A percentile compares a stretch with the other conserved stretches of the same genome.
Conservation (phyloP, 2,797 vertebrate species). For the Pangasius krempfi region DNA sequence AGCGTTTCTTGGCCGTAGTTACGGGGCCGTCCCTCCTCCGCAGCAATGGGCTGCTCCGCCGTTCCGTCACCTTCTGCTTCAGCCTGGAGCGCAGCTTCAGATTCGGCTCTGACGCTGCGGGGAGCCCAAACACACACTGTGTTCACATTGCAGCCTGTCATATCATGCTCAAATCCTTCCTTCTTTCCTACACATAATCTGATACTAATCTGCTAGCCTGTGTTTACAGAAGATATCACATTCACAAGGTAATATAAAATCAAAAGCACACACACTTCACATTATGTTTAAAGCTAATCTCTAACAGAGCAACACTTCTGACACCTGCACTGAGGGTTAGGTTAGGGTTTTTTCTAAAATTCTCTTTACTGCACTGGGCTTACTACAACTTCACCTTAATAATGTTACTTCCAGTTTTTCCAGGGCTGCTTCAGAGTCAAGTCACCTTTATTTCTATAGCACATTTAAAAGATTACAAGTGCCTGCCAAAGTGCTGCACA, state of each 20-base stretch:
- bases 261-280: background rate
- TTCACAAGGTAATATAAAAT: background rate
- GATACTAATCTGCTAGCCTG: background rate
- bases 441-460: background rate
- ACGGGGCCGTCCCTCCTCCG: conserved; percentile 90
- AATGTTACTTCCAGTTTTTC: too few species aligned
- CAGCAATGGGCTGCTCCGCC: conserved; percentile 92
- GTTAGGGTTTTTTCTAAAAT: background rate
- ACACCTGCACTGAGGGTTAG: too few species aligned
- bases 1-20: conserved; percentile 89
- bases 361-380: too few species aligned
- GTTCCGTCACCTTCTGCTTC: conserved; percentile 96
- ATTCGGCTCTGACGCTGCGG: conserved; percentile 93
- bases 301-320: background rate
- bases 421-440: too few species aligned
- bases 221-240: background rate
- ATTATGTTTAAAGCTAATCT: background rate
- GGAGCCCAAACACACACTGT: conserved; percentile 21
- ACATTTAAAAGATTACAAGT: background rate
- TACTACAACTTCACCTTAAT: too few species aligned
- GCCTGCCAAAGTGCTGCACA: background rate
- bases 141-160: conserved; percentile 19
- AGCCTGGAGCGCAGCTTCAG: conserved; percentile 92
- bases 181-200: background rate
- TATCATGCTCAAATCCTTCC: background rate